These are phyloP conservation scores for Ochotona princeps DNA, from an alignment of 2,113 vertebrate genomes.

Conservation along the genomic window DNA sequence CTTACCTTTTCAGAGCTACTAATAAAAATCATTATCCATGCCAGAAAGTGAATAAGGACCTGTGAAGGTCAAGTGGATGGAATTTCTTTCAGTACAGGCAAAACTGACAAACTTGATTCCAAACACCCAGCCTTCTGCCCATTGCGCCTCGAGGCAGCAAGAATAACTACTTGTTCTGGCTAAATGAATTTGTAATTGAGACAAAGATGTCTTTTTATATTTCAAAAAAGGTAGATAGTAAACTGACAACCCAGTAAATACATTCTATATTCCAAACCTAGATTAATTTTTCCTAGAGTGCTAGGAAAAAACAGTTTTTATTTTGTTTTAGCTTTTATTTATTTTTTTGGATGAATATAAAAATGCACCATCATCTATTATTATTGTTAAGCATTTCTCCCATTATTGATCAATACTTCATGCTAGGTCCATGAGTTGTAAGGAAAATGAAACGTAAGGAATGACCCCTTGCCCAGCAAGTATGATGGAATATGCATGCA, in stretches of 20 bases:
- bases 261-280: conserved; percentile 24
- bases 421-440: fast-evolving
- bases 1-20: conserved; percentile 57
- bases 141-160: conserved; percentile 49
- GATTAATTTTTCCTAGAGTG: conserved; percentile 52
- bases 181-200: conserved; percentile 56
- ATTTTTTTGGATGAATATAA: not conserved
- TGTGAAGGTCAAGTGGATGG: conserved; percentile 54
- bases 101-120: conserved; percentile 61
- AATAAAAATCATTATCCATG: conserved; percentile 54
- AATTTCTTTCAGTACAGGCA: conserved; percentile 11
- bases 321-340: not conserved
- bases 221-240: conserved; percentile 54
- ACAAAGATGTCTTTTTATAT: conserved; percentile 50
- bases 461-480: not conserved
- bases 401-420: not conserved
- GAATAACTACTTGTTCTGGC: conserved; percentile 59
- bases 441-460: not conserved
- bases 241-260: conserved; percentile 1
- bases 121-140: not conserved
- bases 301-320: not conserved
- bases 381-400: not conserved
- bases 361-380: not conserved
- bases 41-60: conserved; percentile 67
- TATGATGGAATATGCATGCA: not conserved